A percentile compares a stretch with the other conserved stretches of the same genome.
These are phyloP conservation scores for Zophobas morio DNA, from an alignment of 1,140 invertebrate genomes.

Conservation along the genomic window DNA sequence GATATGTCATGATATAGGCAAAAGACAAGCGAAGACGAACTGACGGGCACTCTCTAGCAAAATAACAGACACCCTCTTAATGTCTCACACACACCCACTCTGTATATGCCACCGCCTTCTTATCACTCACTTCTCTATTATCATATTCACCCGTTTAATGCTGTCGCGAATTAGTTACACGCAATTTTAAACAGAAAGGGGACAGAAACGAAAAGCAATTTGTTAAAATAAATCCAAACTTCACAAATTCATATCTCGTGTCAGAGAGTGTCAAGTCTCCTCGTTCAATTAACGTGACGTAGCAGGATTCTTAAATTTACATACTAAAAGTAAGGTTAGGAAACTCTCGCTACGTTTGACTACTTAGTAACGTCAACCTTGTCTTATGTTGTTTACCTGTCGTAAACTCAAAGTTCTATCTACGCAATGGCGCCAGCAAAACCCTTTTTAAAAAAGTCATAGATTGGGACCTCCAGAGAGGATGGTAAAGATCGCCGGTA, in stretches of 20 bases:
- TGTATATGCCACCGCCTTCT: slow-evolving; percentile 43
- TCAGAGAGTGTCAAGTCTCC: background rate
- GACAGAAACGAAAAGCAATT: too few relatives aligned
- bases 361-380: too few relatives aligned
- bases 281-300: background rate
- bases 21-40: slow-evolving; percentile 45
- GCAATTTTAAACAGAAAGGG: background rate
- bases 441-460: too few relatives aligned
- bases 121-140: slow-evolving; percentile 46
- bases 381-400: too few relatives aligned
- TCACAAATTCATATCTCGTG: background rate
- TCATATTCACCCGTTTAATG: slow-evolving; percentile 26
- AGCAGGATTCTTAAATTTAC: too few relatives aligned
- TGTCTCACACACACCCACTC: slow-evolving; percentile 47
- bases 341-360: too few relatives aligned
- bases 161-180: slow-evolving; percentile 1
- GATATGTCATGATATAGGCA: slow-evolving; percentile 48
- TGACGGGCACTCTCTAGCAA: slow-evolving; percentile 45
- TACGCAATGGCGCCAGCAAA: too few relatives aligned
- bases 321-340: too few relatives aligned
- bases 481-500: too few relatives aligned
- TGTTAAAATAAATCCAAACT: background rate
- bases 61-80: slow-evolving; percentile 48
- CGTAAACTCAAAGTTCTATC: too few relatives aligned
- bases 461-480: too few relatives aligned